Base-by-base conservation (phyloP, 2,888 invertebrate genomes). In the Drosophila demipolita region DNA sequence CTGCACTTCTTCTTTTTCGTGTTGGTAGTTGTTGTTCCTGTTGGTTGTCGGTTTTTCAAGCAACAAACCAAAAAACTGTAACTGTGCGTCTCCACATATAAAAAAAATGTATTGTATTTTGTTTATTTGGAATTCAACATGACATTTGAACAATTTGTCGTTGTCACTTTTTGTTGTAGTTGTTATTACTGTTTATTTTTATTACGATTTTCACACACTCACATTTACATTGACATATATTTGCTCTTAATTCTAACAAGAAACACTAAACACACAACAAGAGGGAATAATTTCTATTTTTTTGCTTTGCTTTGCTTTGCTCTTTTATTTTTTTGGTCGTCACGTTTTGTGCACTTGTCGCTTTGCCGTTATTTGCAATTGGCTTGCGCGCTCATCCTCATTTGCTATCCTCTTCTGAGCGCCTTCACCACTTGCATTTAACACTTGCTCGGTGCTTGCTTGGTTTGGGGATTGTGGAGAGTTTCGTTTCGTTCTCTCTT, bases 331-430 rank as follows among this genome's bases (percentile, higher is more conserved):
- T 68, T 77, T 69, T 54, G 74, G 73, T 63, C 72, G 78, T 80
- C 78, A 78, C 78, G 74, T 79, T 81, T 80, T 71, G 69, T 85
- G 80, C 83, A 80, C 70, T 86, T 66, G 66, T 70, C 79, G 66
- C 77, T 69, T 79, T 75, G 81, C 84, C 84, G 84, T 84, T 84
- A 88, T 83, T 88, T 70, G 65, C 69, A 54, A 62, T 62, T 82
- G 78, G 74, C 64, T 78, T 54, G 64, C 38, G 71, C 64, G 45
- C 45, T 67, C 52, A 58, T 66, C 48, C 29, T 57, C 66, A 42
- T 55, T n/a, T 65, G 60, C 66, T 81, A 67, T 63, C 57, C 77
- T 62, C 64, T 59, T 49, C 45, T 59, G 33, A 69, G 81, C 78
- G 70, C 74, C 76, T 83, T 75, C 26, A 59, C 54, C 69, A 66